A percentile compares a stretch with the other conserved stretches of the same genome.
Conservation (phyloP, 2,888 invertebrate genomes). For the Coronaproctus castanopsis region DNA sequence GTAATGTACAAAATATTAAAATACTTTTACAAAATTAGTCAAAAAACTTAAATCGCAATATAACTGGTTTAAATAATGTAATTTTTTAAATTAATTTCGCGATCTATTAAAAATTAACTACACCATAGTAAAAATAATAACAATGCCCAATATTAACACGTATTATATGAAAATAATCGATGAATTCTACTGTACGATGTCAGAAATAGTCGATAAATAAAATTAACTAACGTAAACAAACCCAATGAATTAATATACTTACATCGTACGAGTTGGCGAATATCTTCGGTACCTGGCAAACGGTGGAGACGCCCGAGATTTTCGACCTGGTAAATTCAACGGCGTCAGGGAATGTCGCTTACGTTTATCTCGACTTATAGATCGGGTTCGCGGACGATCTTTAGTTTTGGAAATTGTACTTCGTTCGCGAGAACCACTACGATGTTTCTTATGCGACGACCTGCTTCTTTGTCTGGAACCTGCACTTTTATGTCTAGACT, state of each 20-base stretch:
- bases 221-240: neutral
- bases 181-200: neutral
- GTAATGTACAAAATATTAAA: neutral
- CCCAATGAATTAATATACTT: constrained; percentile 22
- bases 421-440: neutral
- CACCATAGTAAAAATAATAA: neutral
- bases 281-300: constrained; percentile 27
- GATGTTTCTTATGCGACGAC: neutral
- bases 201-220: neutral
- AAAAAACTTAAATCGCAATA: no score
- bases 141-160: neutral
- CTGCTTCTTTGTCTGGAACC: constrained; percentile 1
- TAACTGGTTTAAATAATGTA: no score
- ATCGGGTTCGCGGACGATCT: constrained; percentile 18
- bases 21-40: neutral
- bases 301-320: constrained; percentile 23
- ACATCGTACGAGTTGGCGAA: constrained; percentile 27
- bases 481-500: neutral
- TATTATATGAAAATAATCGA: neutral
- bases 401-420: neutral
- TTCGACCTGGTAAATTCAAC: constrained; percentile 27
- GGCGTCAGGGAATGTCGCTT: constrained; percentile 23
- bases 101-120: no score
- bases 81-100: no score
- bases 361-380: constrained; percentile 18